Percentiles rank a stretch among this genome's conserved stretches.
Evolutionary conservation across 2,113 vertebrate genomes (phyloP).

Genomic region (Girardinichthys multiradiatus): DNA sequence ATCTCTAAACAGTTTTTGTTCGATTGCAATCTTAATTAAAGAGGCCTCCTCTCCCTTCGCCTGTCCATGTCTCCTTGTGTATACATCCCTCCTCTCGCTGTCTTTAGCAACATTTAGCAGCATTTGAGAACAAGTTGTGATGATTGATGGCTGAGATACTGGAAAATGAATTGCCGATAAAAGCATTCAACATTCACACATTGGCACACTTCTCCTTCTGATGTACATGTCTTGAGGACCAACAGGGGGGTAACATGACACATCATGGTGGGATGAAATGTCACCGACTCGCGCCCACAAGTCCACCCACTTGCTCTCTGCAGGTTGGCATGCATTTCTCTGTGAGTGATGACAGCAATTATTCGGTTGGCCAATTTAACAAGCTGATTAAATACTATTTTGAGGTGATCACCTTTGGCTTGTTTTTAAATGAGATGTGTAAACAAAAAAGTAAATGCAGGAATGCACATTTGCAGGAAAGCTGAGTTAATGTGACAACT

Average conservation of each 20-base stretch:
- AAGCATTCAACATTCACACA: conserved; percentile 49
- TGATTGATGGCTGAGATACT: conserved; percentile 75
- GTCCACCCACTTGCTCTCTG: conserved; percentile 1
- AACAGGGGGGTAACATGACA: conserved; percentile 46
- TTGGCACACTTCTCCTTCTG: conserved; percentile 16
- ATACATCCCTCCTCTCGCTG: conserved; percentile 36
- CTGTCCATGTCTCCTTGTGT: conserved; percentile 53
- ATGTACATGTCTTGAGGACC: conserved; percentile 17
- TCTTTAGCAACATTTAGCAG: conserved; percentile 54
- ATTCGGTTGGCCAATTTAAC: neutral
- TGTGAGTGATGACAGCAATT: neutral
- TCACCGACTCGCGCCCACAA: conserved; percentile 18
- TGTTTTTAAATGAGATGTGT: conserved; percentile 3
- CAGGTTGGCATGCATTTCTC: conserved; percentile 13
- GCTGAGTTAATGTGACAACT: neutral
- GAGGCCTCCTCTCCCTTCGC: conserved; percentile 40
- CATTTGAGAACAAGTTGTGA: conserved; percentile 68
- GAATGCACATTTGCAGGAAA: neutral
- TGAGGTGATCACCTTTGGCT: neutral
- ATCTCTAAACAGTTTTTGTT: conserved; percentile 56
- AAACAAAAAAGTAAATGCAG: conserved; percentile 8
- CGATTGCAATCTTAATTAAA: conserved; percentile 78
- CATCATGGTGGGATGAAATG: conserved; percentile 52
- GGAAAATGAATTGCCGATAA: conserved; percentile 78
- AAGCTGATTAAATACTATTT: conserved; percentile 1